Evolutionary conservation across 2,113 vertebrate genomes (phyloP), one percentile per base, ranked within the genome.

Genomic region (Indicator indicator): DNA sequence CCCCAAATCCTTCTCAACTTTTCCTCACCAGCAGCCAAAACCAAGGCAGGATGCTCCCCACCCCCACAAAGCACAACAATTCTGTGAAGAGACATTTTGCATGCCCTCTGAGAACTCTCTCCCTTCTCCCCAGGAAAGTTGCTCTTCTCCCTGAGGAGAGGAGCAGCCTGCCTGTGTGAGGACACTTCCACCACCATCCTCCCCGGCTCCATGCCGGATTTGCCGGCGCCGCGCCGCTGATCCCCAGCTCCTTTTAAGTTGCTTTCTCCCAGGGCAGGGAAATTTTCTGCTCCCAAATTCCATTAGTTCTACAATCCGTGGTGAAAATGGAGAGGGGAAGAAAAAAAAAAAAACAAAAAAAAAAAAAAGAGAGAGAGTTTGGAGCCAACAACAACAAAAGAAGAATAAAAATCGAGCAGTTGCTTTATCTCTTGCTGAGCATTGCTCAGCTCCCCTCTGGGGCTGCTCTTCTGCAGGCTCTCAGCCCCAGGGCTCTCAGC

Each of bases 231-330:
- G 11, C 2, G 91, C 92, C 50, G 77, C 81, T 72, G 63, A 81
- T 97, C 95, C 77, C 70, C 0, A 11, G 48, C 2, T 36, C 23
- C 38, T 93, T 96, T 94, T 88, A 83, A 94, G 95, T 36, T 40
- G 70, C 30, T 30, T 32, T n/a, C 60, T 33, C 71, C 81, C 64
- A 82, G 72, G 89, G 88, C 32, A 2, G n/a, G 74, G 82, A 83
- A 84, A 95, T 96, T 91, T 96, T 94, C 97, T 95, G 97, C 94
- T 96, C 38, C 9, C 86, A 94, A 97, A 97, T 97, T 97, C 95
- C 90, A 94, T 97, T 96, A 81, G 86, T 97, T 97, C 89, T 87
- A 91, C 94, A 94, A 62, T 5, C 17, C 0, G 2, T 0, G 5
- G 36, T 36, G 73, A 89, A 87, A 68, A 74, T 5, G 67, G 30